These are phyloP conservation scores for Falco punctatus DNA, from an alignment of 2,113 vertebrate genomes.

Conservation along the genomic window DNA sequence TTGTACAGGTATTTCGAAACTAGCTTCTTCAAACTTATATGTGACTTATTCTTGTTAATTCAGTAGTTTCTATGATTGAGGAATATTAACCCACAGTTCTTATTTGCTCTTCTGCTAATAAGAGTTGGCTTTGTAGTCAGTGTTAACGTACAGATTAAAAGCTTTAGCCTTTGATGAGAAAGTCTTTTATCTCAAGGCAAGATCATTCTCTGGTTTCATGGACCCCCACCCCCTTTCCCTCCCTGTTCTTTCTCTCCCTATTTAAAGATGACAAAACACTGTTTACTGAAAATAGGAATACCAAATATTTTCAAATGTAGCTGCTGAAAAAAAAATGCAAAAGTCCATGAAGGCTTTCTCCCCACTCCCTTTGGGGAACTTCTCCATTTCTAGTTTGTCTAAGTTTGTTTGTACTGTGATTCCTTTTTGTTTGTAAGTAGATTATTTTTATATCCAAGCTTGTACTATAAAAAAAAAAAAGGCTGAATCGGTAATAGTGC, in stretches of 20 bases:
- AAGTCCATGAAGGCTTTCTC: constrained; percentile 66
- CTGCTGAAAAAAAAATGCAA: constrained; percentile 68
- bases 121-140: constrained; percentile 79
- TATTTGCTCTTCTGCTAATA: constrained; percentile 82
- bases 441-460: constrained; percentile 64
- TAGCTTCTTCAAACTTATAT: constrained; percentile 83
- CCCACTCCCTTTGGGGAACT: constrained; percentile 56
- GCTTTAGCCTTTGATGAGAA: constrained; percentile 81
- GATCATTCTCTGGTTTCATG: constrained; percentile 78
- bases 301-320: constrained; percentile 78
- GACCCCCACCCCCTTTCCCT: constrained; percentile 59
- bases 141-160: constrained; percentile 78
- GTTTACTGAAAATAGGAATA: constrained; percentile 75
- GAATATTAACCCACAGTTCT: constrained; percentile 79
- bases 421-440: constrained; percentile 54
- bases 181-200: constrained; percentile 78
- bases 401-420: constrained; percentile 58
- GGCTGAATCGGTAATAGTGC: constrained; percentile 27
- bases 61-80: constrained; percentile 80
- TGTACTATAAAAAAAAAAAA: constrained; percentile 24
- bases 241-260: constrained; percentile 65
- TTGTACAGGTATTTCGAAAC: constrained; percentile 88
- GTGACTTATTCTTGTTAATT: constrained; percentile 81
- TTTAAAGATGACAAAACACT: constrained; percentile 73
- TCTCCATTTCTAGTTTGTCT: constrained; percentile 59